A percentile compares a stretch with the other conserved stretches of the same genome.
These are phyloP conservation scores for Clepsis dumicolana DNA, from an alignment of 2,888 invertebrate genomes.

Conservation along the genomic window DNA sequence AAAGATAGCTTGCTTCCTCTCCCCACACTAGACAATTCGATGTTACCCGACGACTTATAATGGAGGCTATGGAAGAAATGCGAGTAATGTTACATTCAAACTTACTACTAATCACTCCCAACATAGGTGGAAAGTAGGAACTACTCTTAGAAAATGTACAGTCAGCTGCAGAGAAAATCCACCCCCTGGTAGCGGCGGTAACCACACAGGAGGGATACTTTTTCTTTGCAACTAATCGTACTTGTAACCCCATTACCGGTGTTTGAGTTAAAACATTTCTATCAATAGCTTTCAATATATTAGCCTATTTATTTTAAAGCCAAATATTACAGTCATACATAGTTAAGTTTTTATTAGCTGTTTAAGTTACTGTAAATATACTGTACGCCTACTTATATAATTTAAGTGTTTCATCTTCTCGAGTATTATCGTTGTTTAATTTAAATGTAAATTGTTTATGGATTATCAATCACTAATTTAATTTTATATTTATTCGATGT, in stretches of 20 bases:
- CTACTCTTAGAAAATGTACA: conserved; percentile 36
- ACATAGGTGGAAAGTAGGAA: conserved; percentile 31
- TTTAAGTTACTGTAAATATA: conserved; percentile 82
- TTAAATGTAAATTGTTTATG: conserved; percentile 78
- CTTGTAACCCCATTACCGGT: conserved; percentile 22
- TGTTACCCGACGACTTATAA: conserved; percentile 85
- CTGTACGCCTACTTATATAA: conserved; percentile 60
- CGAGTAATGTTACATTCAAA: conserved; percentile 47
- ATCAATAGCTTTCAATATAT: conserved; percentile 83
- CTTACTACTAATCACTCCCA: conserved; percentile 37
- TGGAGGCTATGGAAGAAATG: conserved; percentile 79
- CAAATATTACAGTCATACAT: conserved; percentile 87
- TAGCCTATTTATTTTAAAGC: conserved; percentile 85
- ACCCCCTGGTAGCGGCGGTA: no score
- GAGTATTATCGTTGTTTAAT: conserved; percentile 84
- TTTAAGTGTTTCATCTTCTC: conserved; percentile 79
- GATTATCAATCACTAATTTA: conserved; percentile 61
- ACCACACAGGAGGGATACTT: no score
- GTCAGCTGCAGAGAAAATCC: no score
- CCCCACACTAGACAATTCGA: conserved; percentile 72
- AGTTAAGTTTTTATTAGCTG: conserved; percentile 80
- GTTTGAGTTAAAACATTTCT: conserved; percentile 48
- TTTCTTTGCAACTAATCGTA: no score
- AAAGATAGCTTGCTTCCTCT: conserved; percentile 73
- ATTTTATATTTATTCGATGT: conserved; percentile 76